Evolutionary conservation across 2,113 vertebrate genomes (phyloP), one percentile per base, ranked within the genome.

Genomic region (Laticauda colubrina): DNA sequence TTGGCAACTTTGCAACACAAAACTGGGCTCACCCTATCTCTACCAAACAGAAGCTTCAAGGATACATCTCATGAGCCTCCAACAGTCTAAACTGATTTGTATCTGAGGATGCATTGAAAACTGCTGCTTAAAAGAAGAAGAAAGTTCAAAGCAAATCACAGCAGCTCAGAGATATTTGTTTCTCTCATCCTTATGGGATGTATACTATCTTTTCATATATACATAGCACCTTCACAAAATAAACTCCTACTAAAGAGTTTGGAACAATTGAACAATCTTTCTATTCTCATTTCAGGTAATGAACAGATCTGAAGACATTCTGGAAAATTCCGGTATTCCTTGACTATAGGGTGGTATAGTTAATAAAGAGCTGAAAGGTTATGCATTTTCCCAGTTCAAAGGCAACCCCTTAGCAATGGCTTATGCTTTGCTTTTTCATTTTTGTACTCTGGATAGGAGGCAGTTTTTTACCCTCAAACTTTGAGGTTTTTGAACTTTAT

Each of bases 121-220:
- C 45, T 21, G 56, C 69, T 55, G 21, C 45, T 92, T 89, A 59
- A 51, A 24, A 39, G 56, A 54, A 88, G 20, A 51, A 34, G 54
- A 88, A 69, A 10, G 8, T 23, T 91, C 75, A 90, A 90, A 90
- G 89, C 45, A 69, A 88, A 90, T 69, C 15, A 61, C 57, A 85
- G 1, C 45, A 6, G 55, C 81, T 75, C 56, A 48, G 14, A 59
- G 51, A 90, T 94, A 91, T 90, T 92, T 75, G 81, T 86, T 61
- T 92, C 39, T 54, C 81, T 29, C 43, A 29, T 64, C 88, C 43
- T 55, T 59, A 81, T 53, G 81, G 75, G 55, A 92, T 92, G 3
- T 87, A 85, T 51, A 75, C 87, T 89, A 69, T 86, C 75, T 89
- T 91, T 45, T 86, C 89, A 91, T 86, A 57, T 92, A 87, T 39